Evolutionary conservation across 2,797 vertebrate genomes (phyloP).

Genomic region (Bufotes viridis): DNA sequence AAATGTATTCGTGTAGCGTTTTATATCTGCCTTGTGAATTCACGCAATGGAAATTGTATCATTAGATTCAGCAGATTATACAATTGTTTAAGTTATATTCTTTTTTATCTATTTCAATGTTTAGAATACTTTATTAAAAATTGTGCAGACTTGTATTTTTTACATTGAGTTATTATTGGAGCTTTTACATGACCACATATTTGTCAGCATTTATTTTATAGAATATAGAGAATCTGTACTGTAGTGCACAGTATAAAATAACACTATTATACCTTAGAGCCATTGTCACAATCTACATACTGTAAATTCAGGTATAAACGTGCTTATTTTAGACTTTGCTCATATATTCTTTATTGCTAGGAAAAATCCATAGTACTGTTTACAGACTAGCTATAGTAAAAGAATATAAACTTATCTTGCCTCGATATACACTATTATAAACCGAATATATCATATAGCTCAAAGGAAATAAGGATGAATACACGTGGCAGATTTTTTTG

Average conservation of each 20-base stretch:
- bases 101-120: neutral
- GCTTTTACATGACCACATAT: neutral
- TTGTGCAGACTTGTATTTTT: neutral
- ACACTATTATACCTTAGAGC: neutral
- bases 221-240: neutral
- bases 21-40: slow-evolving; percentile 20
- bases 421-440: neutral
- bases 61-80: neutral
- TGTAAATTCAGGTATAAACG: neutral
- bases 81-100: neutral
- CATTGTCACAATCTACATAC: slow-evolving; percentile 3
- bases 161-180: neutral
- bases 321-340: slow-evolving; percentile 9
- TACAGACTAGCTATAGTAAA: neutral
- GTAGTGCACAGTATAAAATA: neutral
- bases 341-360: neutral
- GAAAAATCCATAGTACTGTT: neutral
- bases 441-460: neutral
- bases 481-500: no score
- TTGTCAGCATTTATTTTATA: neutral
- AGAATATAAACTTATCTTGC: neutral
- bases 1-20: slow-evolving; percentile 24
- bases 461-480: no score
- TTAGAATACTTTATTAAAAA: neutral
- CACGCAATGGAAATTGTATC: neutral